Conservation (phyloP, 2,888 invertebrate genomes). For the Orthonychiurus folsomi region DNA sequence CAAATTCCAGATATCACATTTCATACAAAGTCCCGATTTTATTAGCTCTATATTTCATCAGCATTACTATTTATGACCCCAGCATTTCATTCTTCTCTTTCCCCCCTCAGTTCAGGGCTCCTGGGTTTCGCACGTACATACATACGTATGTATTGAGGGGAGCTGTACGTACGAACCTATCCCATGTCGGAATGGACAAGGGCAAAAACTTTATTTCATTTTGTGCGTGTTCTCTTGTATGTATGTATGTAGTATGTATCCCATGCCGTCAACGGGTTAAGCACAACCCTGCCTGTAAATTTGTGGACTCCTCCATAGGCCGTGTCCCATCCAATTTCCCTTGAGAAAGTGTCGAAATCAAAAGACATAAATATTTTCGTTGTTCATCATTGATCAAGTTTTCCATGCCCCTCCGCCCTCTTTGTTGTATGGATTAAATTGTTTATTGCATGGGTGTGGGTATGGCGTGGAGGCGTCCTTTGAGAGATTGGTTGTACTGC, state of each 20-base stretch:
- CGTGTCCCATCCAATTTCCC: too few relatives aligned
- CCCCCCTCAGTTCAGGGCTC: background rate
- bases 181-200: background rate
- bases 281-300: too few relatives aligned
- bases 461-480: background rate
- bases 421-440: background rate
- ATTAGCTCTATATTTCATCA: constrained; percentile 11
- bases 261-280: too few relatives aligned
- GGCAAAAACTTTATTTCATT: background rate
- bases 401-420: background rate
- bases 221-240: background rate
- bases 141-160: too few relatives aligned
- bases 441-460: too few relatives aligned
- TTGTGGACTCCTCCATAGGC: too few relatives aligned
- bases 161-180: too few relatives aligned
- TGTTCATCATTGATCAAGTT: background rate
- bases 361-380: background rate
- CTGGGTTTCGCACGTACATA: too few relatives aligned
- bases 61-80: constrained; percentile 11
- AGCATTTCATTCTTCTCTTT: background rate
- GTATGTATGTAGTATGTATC: too few relatives aligned
- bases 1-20: constrained; percentile 1
- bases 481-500: background rate
- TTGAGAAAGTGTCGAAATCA: background rate
- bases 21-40: constrained; percentile 4